A percentile compares a stretch with the other conserved stretches of the same genome.
These are phyloP conservation scores for Percopsis omiscomaycus DNA, from an alignment of 2,797 vertebrate species.

Conservation along the genomic window DNA sequence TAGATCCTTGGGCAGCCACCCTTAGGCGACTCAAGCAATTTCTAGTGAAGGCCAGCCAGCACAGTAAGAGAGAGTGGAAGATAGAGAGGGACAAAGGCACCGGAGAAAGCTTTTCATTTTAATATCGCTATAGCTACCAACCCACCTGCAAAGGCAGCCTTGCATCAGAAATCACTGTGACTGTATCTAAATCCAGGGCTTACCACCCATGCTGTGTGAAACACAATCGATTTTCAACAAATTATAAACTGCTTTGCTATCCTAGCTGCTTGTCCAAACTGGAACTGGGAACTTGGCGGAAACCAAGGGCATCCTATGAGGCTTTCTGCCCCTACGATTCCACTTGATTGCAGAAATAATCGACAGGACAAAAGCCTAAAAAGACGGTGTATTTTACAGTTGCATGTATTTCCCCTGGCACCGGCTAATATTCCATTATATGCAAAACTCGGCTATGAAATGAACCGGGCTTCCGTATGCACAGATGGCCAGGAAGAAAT, in stretches of 20 bases:
- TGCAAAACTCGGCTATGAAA: conserved; percentile 30
- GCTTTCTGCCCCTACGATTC: conserved; percentile 18
- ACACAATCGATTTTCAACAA: conserved; percentile 42
- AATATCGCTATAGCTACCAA: conserved; percentile 61
- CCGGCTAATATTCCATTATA: conserved; percentile 31
- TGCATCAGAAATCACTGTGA: conserved; percentile 44
- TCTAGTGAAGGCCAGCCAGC: conserved; percentile 63
- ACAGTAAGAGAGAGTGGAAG: conserved; percentile 43
- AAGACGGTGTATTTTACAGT: conserved; percentile 27
- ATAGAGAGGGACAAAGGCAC: conserved; percentile 52
- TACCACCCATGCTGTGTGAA: conserved; percentile 44
- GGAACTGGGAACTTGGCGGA: conserved; percentile 5
- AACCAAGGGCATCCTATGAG: conserved; percentile 9
- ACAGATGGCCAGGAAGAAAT: conserved; percentile 18
- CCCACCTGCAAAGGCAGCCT: conserved; percentile 45
- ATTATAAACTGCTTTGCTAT: conserved; percentile 36
- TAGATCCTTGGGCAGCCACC: conserved; percentile 68
- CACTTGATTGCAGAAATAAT: conserved; percentile 35
- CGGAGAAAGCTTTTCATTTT: conserved; percentile 52
- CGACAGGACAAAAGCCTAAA: conserved; percentile 23
- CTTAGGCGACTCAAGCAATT: conserved; percentile 60
- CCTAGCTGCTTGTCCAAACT: conserved; percentile 12
- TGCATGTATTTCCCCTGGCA: conserved; percentile 12
- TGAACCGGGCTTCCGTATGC: conserved; percentile 24
- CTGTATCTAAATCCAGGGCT: conserved; percentile 38